These are phyloP conservation scores for Zophobas morio DNA, from an alignment of 1,140 invertebrate species.

Conservation along the genomic window DNA sequence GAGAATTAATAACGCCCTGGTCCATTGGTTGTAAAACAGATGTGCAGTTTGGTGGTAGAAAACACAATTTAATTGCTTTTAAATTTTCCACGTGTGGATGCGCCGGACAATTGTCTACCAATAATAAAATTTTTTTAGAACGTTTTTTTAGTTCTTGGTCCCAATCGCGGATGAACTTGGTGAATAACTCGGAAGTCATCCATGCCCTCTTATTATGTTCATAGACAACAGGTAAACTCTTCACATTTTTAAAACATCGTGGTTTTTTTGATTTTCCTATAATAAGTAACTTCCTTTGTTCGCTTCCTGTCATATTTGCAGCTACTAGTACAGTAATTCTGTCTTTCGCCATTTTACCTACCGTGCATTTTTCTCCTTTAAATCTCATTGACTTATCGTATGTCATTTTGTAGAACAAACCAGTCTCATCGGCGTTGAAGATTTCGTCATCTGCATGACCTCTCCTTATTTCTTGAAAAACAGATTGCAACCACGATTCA, in stretches of 20 bases:
- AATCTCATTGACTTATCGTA: too few relatives aligned
- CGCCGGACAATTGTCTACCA: conserved; percentile 64
- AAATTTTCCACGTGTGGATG: conserved; percentile 62
- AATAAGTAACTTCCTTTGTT: too few relatives aligned
- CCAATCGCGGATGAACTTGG: conserved; percentile 12
- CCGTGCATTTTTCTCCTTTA: too few relatives aligned
- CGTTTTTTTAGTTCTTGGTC: conserved; percentile 4
- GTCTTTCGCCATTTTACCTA: too few relatives aligned
- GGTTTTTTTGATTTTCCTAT: too few relatives aligned
- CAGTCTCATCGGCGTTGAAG: too few relatives aligned
- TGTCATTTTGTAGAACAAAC: too few relatives aligned
- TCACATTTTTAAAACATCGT: conserved; percentile 32
- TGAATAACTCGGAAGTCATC: conserved; percentile 34
- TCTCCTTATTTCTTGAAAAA: too few relatives aligned
- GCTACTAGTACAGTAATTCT: too few relatives aligned
- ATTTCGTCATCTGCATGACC: too few relatives aligned
- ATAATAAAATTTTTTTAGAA: conserved; percentile 63
- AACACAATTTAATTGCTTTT: conserved; percentile 64
- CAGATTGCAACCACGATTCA: too few relatives aligned
- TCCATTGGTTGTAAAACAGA: conserved; percentile 69
- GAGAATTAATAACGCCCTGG: conserved; percentile 65
- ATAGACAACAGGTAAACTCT: conserved; percentile 19
- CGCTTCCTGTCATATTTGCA: too few relatives aligned
- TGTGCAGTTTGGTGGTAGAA: conserved; percentile 68
- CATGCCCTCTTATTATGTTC: conserved; percentile 4